Base-by-base conservation (phyloP, 1,140 invertebrate genomes). In the Lycorma delicatula region DNA sequence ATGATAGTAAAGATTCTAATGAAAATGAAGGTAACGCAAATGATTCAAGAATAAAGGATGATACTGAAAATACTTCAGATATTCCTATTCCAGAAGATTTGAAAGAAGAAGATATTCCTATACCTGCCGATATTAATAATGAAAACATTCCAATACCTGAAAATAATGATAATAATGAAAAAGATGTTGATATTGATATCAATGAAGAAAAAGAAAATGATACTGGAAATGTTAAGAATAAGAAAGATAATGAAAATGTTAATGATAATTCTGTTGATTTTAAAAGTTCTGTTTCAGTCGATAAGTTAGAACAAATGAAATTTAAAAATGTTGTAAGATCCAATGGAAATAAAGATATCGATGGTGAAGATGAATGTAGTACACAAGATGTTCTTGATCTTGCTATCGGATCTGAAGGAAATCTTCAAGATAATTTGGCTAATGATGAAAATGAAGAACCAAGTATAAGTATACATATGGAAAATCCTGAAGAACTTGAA, bases 51-150 rank as follows among this genome's bases (percentile, higher is more conserved):
- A 58, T 74, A 2, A 72, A 72, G 28, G 66, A 68, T 0, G 68
- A 68, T 23, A 65, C 67, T n/a, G 72, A 74, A 0, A 71, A 72
- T 0, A 66, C 65, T 0, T 71, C 67, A 22, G 41, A 44, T 13
- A 44, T n/a, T 74, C 74, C 27, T 70, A 72, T 7, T 71, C 72
- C 20, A 53, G 74, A 1, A 71, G 71, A 2, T 74, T 70, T 3
- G 73, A 72, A 59, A 73, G 70, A 6, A 75, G 73, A 54, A 75
- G 71, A 7, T 70, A 72, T 54, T 71, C 68, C 0, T 69, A 71
- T 26, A 25, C 26, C 22, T 12, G 18, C 68, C 71, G 36, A 69
- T 68, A n/a, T 72, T 70, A 64, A 74, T 71, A 52, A 74, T 72
- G 26, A 71, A 74, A 13, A 71, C 74, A 23, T 72, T 74, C 27